A percentile compares a stretch with the other conserved stretches of the same genome.
These are phyloP conservation scores for Drosophila triauraria DNA, from an alignment of 1,140 invertebrate species.

Conservation along the genomic window DNA sequence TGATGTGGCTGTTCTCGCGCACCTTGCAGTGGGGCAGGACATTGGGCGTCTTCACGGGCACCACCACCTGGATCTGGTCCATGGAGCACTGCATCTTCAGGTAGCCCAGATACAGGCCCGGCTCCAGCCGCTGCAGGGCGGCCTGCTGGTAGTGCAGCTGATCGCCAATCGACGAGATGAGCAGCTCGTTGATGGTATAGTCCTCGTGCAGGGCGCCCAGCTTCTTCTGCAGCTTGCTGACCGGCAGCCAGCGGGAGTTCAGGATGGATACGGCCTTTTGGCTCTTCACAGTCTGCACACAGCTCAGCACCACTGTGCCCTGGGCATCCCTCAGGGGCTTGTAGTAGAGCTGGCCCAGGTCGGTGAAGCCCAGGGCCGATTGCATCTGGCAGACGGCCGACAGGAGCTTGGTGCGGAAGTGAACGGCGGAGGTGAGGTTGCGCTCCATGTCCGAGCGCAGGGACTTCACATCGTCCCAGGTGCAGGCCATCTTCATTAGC, in stretches of 20 bases:
- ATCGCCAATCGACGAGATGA: constrained; percentile 94
- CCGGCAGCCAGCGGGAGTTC: constrained; percentile 95
- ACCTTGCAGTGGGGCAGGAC: constrained; percentile 96
- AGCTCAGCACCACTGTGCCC: constrained; percentile 95
- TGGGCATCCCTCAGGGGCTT: constrained; percentile 94
- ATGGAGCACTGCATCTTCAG: constrained; percentile 98
- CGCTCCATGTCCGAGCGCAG: constrained; percentile 97
- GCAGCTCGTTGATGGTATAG: constrained; percentile 91
- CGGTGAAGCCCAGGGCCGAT: constrained; percentile 92
- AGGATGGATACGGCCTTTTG: constrained; percentile 93
- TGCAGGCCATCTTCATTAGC: constrained; percentile 98
- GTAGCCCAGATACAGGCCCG: constrained; percentile 97
- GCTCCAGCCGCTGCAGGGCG: constrained; percentile 91
- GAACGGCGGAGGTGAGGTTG: constrained; percentile 94
- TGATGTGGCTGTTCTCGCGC: constrained; percentile 97
- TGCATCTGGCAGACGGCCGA: constrained; percentile 97
- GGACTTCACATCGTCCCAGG: constrained; percentile 97
- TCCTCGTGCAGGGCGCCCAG: constrained; percentile 87
- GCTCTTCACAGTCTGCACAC: constrained; percentile 93
- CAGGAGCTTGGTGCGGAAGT: constrained; percentile 96
- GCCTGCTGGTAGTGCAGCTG: constrained; percentile 96
- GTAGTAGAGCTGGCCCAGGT: constrained; percentile 96
- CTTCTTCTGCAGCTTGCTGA: constrained; percentile 90
- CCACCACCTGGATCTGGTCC: constrained; percentile 96
- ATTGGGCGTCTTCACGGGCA: constrained; percentile 95